These are phyloP conservation scores for Polyommatus iphigenia DNA, from an alignment of 2,888 invertebrate species.

Conservation along the genomic window DNA sequence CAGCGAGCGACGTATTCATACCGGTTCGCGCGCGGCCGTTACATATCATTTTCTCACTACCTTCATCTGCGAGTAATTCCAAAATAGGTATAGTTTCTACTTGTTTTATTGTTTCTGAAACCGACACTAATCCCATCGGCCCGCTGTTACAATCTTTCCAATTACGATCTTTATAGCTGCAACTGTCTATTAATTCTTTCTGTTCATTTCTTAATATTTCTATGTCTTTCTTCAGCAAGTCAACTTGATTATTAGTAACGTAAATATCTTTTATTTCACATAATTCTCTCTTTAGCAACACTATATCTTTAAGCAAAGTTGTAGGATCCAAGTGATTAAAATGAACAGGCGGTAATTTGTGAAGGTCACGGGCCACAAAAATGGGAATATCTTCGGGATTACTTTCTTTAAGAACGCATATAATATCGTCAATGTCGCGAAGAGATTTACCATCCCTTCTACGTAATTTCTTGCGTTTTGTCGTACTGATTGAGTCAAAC, in stretches of 20 bases:
- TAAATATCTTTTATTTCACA: neutral
- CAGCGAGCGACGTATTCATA: neutral
- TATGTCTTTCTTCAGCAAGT: neutral
- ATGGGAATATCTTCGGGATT: conserved; percentile 14
- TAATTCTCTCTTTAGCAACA: conserved; percentile 4
- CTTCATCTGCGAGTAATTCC: neutral
- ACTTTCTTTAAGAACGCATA: conserved; percentile 9
- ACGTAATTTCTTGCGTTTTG: conserved; percentile 8
- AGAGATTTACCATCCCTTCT: conserved; percentile 29
- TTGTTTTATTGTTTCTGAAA: neutral
- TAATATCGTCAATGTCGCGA: conserved; percentile 27
- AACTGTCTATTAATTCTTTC: conserved; percentile 3
- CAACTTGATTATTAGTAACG: neutral
- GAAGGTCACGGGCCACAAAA: conserved; percentile 7
- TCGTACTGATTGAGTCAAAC: neutral
- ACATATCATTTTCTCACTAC: neutral
- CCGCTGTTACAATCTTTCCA: neutral
- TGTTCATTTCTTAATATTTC: neutral
- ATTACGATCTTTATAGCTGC: neutral
- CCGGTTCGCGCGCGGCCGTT: neutral
- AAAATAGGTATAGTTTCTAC: neutral
- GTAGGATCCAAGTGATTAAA: conserved; percentile 23
- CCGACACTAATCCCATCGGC: neutral
- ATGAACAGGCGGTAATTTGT: conserved; percentile 13
- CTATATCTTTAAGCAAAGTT: neutral